A percentile compares a stretch with the other conserved stretches of the same genome.
Conservation (phyloP, 1,140 invertebrate genomes). For the Cryptotermes secundus region DNA sequence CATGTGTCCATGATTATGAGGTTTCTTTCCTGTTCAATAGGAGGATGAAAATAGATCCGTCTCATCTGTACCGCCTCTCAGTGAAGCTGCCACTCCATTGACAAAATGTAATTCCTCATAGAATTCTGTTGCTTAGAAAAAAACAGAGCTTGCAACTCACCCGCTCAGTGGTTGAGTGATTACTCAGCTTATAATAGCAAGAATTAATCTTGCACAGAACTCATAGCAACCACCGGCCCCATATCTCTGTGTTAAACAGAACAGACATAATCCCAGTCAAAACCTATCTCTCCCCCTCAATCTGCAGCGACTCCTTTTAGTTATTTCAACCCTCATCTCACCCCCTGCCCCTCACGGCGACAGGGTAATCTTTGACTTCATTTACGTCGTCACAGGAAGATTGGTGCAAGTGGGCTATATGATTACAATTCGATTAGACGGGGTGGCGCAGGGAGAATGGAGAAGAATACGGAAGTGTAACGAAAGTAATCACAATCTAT, state of each 20-base stretch:
- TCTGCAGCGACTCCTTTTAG: constrained; percentile 1
- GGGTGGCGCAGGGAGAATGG: too few species aligned
- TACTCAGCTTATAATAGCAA: constrained; percentile 5
- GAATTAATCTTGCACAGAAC: constrained; percentile 13
- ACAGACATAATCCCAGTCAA: constrained; percentile 19
- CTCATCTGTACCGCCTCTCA: not conserved
- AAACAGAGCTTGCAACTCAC: not conserved
- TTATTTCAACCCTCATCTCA: not conserved
- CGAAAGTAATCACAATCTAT: too few species aligned
- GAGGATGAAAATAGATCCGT: not conserved
- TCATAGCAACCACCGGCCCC: constrained; percentile 1
- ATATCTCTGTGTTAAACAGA: not conserved
- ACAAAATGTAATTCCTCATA: constrained; percentile 14
- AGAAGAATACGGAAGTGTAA: too few species aligned
- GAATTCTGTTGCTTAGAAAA: not conserved
- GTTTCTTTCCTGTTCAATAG: not conserved
- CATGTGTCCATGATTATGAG: not conserved
- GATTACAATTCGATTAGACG: too few species aligned
- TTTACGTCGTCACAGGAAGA: not conserved
- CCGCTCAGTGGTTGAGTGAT: not conserved
- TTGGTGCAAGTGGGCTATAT: not conserved
- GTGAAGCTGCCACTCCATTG: not conserved
- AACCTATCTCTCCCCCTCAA: not conserved
- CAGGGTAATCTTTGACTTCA: not conserved
- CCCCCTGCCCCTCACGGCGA: not conserved